Conservation (phyloP, 2,888 invertebrate genomes). For the Julus scandinavius region DNA sequence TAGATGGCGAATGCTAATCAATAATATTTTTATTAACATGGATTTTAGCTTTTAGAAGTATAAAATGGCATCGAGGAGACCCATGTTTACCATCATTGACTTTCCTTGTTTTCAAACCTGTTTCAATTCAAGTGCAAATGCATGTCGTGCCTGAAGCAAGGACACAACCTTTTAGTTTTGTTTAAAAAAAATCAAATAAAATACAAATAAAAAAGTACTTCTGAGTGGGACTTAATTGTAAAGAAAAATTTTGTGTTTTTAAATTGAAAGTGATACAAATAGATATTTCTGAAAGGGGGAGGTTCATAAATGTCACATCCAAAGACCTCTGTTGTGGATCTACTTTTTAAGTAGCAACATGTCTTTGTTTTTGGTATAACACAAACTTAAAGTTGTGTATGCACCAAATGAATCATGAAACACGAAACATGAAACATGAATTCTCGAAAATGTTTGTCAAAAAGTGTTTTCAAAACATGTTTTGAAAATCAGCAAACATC, state of each 20-base stretch:
- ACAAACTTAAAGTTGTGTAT: too few species aligned
- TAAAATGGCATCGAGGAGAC: not conserved
- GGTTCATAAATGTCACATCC: not conserved
- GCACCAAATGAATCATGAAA: too few species aligned
- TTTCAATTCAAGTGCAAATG: constrained; percentile 10
- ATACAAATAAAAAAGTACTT: not conserved
- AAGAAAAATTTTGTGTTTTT: not conserved
- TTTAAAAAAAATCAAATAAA: not conserved
- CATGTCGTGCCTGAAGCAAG: constrained; percentile 18
- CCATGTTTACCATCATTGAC: constrained; percentile 5
- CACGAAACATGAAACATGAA: too few species aligned
- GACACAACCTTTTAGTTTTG: not conserved
- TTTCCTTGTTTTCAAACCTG: constrained; percentile 9
- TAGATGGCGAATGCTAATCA: not conserved
- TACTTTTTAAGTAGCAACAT: too few species aligned
- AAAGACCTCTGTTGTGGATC: not conserved
- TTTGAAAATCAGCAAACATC: too few species aligned
- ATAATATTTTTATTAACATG: not conserved
- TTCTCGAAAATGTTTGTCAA: too few species aligned
- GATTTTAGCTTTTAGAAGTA: not conserved
- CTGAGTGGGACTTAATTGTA: not conserved
- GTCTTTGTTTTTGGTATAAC: too few species aligned
- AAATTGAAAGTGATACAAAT: not conserved
- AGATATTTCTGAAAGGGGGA: not conserved
- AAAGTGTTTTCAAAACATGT: too few species aligned